Conservation (phyloP, 2,113 vertebrate species). For the Anthoscopus minutus region DNA sequence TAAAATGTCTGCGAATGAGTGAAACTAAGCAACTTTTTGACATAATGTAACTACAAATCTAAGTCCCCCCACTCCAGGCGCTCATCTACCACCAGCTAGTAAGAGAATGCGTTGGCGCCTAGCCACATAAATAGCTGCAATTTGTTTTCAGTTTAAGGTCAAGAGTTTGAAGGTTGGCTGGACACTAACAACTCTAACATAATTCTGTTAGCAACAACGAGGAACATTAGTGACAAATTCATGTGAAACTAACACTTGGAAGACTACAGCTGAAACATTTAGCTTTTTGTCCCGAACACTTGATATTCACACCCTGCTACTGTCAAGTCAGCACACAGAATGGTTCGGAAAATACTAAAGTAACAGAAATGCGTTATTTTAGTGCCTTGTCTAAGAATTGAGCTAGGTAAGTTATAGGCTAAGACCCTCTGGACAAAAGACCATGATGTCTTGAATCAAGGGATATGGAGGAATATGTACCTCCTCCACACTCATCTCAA, state of each 20-base stretch:
- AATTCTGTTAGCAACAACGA: neutral
- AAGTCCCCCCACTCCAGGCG: neutral
- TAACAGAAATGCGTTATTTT: neutral
- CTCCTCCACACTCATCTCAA: neutral
- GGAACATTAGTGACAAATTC: neutral
- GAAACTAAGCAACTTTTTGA: neutral
- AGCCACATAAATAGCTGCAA: accelerated
- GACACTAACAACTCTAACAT: neutral
- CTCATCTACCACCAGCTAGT: neutral
- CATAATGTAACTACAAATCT: neutral
- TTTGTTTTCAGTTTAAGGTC: neutral
- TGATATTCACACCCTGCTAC: neutral
- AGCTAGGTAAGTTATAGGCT: neutral
- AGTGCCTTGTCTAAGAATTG: neutral
- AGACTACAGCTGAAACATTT: neutral
- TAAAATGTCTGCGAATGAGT: neutral
- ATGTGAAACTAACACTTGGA: neutral
- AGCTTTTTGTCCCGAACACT: neutral
- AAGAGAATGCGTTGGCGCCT: neutral
- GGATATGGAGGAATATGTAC: neutral
- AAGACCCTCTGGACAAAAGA: neutral
- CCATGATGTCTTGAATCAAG: neutral
- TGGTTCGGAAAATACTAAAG: neutral
- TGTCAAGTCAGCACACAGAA: neutral
- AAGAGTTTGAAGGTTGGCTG: neutral